A percentile compares a stretch with the other conserved stretches of the same genome.
phyloP scores from a whole-genome alignment of 2,888 invertebrate genomes.

The Punctoribates punctum region DNA sequence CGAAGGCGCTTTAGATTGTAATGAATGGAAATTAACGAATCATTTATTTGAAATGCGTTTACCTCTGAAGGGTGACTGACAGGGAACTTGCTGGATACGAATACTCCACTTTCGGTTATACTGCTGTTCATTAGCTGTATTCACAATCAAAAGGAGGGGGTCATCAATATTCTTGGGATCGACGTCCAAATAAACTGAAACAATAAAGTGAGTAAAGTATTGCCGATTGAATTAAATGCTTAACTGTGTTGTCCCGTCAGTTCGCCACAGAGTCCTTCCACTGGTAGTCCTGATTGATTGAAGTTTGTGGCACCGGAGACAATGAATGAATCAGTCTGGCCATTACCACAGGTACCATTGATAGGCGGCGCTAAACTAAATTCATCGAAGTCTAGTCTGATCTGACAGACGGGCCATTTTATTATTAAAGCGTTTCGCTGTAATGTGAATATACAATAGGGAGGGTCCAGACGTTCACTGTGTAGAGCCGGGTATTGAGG shows the following conservation, averaged over 20 bases:
- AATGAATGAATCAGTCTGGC: slow-evolving; percentile 69
- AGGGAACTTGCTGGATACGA: slow-evolving; percentile 44
- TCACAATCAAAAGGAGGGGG: slow-evolving; percentile 43
- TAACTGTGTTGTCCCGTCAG: slow-evolving; percentile 70
- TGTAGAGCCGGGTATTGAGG: slow-evolving; percentile 44
- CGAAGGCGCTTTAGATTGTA: slow-evolving; percentile 44
- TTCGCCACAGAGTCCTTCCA: slow-evolving; percentile 73
- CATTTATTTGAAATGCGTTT: too few species aligned
- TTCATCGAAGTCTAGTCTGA: slow-evolving; percentile 70
- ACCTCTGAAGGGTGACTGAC: slow-evolving; percentile 44
- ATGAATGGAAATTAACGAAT: not conserved
- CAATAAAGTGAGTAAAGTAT: not conserved
- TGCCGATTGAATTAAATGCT: too few species aligned
- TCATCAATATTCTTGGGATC: slow-evolving; percentile 43
- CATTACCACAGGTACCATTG: slow-evolving; percentile 64
- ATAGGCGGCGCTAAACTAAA: slow-evolving; percentile 56
- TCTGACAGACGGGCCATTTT: slow-evolving; percentile 64
- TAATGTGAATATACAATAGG: slow-evolving; percentile 45
- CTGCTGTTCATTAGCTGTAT: slow-evolving; percentile 45
- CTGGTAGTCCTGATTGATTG: slow-evolving; percentile 46
- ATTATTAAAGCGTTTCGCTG: slow-evolving; percentile 43
- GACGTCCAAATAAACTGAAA: slow-evolving; percentile 44
- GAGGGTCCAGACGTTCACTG: slow-evolving; percentile 44
- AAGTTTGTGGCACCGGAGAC: slow-evolving; percentile 45
- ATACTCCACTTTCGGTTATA: slow-evolving; percentile 45